Evolutionary conservation across 2,888 invertebrate genomes (phyloP).

Genomic region (Hypolimnas misippus): DNA sequence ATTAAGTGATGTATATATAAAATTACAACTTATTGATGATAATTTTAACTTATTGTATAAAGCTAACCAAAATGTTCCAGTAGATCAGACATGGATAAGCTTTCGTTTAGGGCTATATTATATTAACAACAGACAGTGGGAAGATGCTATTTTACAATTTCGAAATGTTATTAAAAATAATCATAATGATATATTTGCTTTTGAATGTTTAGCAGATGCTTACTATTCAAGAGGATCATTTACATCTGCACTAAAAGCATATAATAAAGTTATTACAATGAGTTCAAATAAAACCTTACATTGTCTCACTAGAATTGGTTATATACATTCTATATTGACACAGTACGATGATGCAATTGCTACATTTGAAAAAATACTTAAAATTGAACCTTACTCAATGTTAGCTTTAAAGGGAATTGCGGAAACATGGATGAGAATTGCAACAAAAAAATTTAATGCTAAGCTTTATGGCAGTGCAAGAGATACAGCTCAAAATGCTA

Average conservation of each 20-base stretch:
- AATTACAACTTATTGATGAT: constrained; percentile 86
- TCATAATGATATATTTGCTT: constrained; percentile 88
- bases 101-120: constrained; percentile 93
- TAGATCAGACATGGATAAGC: constrained; percentile 89
- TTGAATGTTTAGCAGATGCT: constrained; percentile 96
- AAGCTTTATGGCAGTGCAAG: constrained; percentile 89
- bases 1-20: constrained; percentile 90
- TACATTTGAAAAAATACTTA: constrained; percentile 82
- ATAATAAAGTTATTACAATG: constrained; percentile 89
- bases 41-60: constrained; percentile 86
- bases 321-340: constrained; percentile 88
- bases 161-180: constrained; percentile 88
- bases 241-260: constrained; percentile 94
- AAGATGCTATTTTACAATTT: constrained; percentile 90
- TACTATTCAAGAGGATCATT: constrained; percentile 95
- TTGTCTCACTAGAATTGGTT: constrained; percentile 89
- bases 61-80: constrained; percentile 70
- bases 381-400: constrained; percentile 59
- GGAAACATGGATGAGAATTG: constrained; percentile 90
- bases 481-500: constrained; percentile 88
- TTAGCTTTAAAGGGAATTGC: constrained; percentile 88
- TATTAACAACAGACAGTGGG: constrained; percentile 88
- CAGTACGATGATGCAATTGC: constrained; percentile 89
- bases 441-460: constrained; percentile 85
- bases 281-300: constrained; percentile 85